Evolutionary conservation across 2,113 vertebrate genomes (phyloP).

Genomic region (Pedionomus torquatus): DNA sequence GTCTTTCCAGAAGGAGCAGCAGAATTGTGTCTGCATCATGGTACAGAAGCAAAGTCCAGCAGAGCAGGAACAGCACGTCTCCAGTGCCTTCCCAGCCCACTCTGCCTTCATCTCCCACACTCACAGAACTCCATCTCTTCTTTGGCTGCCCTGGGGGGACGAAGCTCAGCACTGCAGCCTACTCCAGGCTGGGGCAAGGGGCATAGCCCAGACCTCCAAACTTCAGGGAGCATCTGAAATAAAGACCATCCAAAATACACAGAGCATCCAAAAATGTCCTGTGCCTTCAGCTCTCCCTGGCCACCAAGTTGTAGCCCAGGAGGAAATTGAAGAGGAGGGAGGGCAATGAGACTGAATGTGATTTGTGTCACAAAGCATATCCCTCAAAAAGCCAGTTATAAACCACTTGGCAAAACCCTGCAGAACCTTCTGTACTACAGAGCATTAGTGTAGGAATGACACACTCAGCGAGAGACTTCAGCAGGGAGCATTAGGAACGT

Average conservation of each 20-base stretch:
- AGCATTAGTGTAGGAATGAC: neutral
- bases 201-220: neutral
- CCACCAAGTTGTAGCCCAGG: neutral
- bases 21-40: accelerated
- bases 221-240: neutral
- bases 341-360: neutral
- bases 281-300: accelerated
- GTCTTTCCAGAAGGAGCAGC: neutral
- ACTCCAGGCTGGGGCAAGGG: neutral
- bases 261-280: neutral
- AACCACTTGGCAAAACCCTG: neutral
- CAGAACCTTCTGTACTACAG: neutral
- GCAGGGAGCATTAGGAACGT: neutral
- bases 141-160: neutral
- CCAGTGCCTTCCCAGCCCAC: neutral
- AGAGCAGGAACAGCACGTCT: neutral
- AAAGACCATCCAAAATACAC: neutral
- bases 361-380: neutral
- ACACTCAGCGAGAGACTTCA: neutral
- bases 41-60: neutral
- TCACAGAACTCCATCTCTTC: neutral
- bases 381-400: neutral
- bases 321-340: neutral
- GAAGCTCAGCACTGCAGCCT: neutral
- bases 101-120: neutral